Evolutionary conservation across 2,888 invertebrate genomes (phyloP).

Genomic region (Thymelicus sylvestris): DNA sequence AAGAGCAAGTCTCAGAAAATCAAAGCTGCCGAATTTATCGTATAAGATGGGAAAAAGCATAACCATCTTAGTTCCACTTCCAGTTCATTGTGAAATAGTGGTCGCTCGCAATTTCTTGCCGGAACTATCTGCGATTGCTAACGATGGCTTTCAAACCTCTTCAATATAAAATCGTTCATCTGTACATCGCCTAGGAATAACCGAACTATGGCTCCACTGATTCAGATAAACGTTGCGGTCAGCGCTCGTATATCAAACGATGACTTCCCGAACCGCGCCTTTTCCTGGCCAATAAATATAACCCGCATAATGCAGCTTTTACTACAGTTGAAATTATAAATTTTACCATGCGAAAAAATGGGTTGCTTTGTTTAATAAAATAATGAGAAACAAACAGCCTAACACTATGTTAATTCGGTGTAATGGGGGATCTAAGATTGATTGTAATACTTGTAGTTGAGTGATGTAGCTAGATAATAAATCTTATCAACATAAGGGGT

Average conservation of each 20-base stretch:
- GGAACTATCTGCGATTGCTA: neutral
- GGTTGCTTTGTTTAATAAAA: too few species aligned
- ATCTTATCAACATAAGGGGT: neutral
- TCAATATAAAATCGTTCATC: neutral
- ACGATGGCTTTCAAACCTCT: neutral
- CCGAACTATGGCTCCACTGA: constrained; percentile 64
- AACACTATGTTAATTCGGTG: too few species aligned
- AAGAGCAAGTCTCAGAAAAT: too few species aligned
- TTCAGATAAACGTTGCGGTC: constrained; percentile 77
- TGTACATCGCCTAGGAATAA: constrained; percentile 12
- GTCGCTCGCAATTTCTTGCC: too few species aligned
- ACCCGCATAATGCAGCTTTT: constrained; percentile 41
- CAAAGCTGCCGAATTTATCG: too few species aligned
- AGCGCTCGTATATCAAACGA: constrained; percentile 55
- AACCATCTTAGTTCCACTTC: too few species aligned
- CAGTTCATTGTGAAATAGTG: too few species aligned
- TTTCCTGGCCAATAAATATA: constrained; percentile 60
- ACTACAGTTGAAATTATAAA: constrained; percentile 18
- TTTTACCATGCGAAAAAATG: neutral
- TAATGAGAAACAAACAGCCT: too few species aligned
- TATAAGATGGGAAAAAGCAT: too few species aligned
- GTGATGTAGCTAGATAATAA: neutral
- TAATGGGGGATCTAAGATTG: too few species aligned
- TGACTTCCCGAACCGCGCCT: constrained; percentile 43
- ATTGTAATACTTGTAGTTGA: neutral